Percentiles rank a stretch among this genome's conserved stretches.
These are phyloP conservation scores for Magallana nippona DNA, from an alignment of 2,888 invertebrate species.

Conservation along the genomic window DNA sequence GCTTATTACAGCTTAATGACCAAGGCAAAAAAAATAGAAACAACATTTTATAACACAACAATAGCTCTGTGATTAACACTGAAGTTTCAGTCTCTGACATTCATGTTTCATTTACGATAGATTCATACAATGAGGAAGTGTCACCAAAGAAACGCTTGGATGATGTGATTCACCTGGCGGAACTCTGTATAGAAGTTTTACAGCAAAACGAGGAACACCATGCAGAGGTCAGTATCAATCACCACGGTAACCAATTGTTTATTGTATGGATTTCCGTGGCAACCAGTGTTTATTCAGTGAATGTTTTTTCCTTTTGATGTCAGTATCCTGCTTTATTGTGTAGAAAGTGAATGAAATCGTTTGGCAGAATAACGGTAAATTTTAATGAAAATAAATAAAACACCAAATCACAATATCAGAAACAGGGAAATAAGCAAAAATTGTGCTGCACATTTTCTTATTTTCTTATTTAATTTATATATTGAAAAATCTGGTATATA, in stretches of 20 bases:
- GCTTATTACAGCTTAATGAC: too few relatives aligned
- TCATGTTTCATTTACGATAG: conserved; percentile 48
- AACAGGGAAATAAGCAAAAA: too few relatives aligned
- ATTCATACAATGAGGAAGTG: conserved; percentile 74
- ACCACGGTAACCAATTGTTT: background rate
- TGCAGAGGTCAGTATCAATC: conserved; percentile 89
- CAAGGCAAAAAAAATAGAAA: too few relatives aligned
- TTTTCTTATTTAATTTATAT: too few relatives aligned
- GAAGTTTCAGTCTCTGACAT: background rate
- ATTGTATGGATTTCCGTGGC: background rate
- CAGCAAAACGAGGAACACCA: conserved; percentile 99
- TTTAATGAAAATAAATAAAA: too few relatives aligned
- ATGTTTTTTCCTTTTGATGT: conserved; percentile 5
- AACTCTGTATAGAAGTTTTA: conserved; percentile 97
- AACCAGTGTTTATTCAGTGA: background rate
- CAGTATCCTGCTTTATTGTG: conserved; percentile 3
- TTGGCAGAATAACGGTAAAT: too few relatives aligned
- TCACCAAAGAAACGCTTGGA: conserved; percentile 84
- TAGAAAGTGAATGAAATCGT: background rate
- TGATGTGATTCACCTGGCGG: conserved; percentile 97
- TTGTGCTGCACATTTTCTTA: too few relatives aligned
- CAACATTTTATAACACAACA: too few relatives aligned
- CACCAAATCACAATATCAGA: too few relatives aligned
- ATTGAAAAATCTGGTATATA: too few relatives aligned
- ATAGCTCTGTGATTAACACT: background rate